A percentile compares a stretch with the other conserved stretches of the same genome.
phyloP scores from a whole-genome alignment of 2,888 invertebrate species.

The Blastobasis lacticolella region DNA sequence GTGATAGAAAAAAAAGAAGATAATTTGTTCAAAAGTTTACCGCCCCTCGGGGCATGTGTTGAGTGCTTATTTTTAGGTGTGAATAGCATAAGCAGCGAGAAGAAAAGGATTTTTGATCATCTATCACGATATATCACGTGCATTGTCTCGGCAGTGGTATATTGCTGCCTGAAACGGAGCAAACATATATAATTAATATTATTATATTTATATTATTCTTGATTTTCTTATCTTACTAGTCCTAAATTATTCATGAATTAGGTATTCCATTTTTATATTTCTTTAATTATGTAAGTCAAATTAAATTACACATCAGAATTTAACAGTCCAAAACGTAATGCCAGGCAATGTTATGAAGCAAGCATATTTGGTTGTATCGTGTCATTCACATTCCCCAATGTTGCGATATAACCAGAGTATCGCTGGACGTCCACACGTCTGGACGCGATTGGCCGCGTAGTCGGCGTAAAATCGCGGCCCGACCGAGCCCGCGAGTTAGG shows the following conservation, averaged over 20 bases:
- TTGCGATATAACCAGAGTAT: too few relatives aligned
- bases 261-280: too few relatives aligned
- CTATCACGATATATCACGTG: conserved; percentile 60
- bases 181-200: conserved; percentile 47
- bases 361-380: too few relatives aligned
- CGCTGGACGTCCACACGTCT: conserved; percentile 1
- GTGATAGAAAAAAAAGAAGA: conserved; percentile 45
- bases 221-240: conserved; percentile 13
- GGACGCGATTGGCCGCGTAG: conserved; percentile 11
- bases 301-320: too few relatives aligned
- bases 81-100: conserved; percentile 59
- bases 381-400: too few relatives aligned
- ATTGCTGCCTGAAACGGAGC: conserved; percentile 66
- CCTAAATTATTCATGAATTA: neutral
- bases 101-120: conserved; percentile 83
- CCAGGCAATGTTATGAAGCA: too few relatives aligned
- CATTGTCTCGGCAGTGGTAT: conserved; percentile 52
- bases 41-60: conserved; percentile 53
- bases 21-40: conserved; percentile 70
- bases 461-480: conserved; percentile 12
- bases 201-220: conserved; percentile 31
- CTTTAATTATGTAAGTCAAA: neutral
- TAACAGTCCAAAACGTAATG: too few relatives aligned
- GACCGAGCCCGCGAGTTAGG: neutral
- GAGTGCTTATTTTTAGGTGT: conserved; percentile 72